Evolutionary conservation across 2,113 vertebrate species (phyloP).

Genomic region (Phoenicopterus ruber): DNA sequence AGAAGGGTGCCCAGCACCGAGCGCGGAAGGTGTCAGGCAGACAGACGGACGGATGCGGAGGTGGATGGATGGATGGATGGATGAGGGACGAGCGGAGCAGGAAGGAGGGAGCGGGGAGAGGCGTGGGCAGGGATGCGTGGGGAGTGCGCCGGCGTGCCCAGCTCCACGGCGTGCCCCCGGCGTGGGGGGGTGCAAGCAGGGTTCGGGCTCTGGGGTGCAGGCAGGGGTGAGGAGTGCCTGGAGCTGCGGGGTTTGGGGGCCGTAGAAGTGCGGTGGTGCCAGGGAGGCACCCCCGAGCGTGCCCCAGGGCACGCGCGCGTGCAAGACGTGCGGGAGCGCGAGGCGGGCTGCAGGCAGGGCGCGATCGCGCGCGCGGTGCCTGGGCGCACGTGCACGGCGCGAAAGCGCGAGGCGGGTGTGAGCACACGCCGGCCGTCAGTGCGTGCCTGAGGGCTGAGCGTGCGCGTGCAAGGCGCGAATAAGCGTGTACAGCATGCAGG

Average conservation of each 20-base stretch:
- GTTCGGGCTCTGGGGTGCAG: not conserved
- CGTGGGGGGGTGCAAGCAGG: too few relatives aligned
- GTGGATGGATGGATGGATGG: not conserved
- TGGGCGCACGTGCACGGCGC: accelerated
- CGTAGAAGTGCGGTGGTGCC: accelerated
- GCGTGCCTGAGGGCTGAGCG: accelerated
- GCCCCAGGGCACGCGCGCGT: accelerated
- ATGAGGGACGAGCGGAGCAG: not conserved
- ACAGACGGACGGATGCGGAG: accelerated
- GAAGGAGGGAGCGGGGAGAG: not conserved
- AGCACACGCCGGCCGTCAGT: not conserved
- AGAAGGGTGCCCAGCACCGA: not conserved
- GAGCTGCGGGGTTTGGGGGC: accelerated
- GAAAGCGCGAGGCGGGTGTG: not conserved
- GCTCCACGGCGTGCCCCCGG: accelerated
- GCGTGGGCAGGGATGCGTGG: accelerated
- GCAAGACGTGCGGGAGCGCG: accelerated
- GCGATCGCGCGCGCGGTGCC: accelerated
- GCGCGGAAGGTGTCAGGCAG: not conserved
- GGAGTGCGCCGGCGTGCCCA: accelerated
- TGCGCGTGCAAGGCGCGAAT: not conserved
- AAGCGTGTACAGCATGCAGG: too few relatives aligned
- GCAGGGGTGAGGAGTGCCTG: not conserved
- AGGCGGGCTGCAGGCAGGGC: not conserved
- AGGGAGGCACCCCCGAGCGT: accelerated